Base-by-base conservation (phyloP, 2,113 vertebrate genomes). In the Phainopepla nitens region DNA sequence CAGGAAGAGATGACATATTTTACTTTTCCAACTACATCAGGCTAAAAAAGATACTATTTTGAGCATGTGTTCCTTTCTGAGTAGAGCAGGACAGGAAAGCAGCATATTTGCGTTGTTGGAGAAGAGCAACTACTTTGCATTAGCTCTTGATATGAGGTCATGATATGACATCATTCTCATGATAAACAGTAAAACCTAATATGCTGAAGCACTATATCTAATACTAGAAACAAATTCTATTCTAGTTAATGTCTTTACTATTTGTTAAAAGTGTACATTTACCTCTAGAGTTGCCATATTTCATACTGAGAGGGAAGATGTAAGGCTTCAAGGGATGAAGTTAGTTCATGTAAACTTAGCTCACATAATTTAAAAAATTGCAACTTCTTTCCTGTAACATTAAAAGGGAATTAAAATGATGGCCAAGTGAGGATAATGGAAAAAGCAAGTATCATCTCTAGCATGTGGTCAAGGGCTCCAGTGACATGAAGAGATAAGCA, bases 321-420 rank as follows among this genome's bases (percentile, higher is more conserved):
- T 28, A 73, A 80, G 28, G 22, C 24, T 82, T 82, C 51, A 82
- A 47, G 9, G 19, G 36, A 66, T 3, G 1, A 82, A 65, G 19
- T n/a, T 78, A 10, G 3, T 20, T 66, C 45, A 47, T 29, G 15
- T 29, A 65, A 64, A 53, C 15, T 42, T 51, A 42, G 47, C 23
- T 78, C 31, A 64, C 0, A 0, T 53, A 44, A 64, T 35, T 27
- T 2, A 0, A 53, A 78, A 35, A 87, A 53, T 16, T 29, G 21
- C 10, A 6, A 6, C 6, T n/a, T 39, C 62, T 66, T 10, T 1
- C 10, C n/a, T 17, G 13, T 18, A 35, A 33, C 9, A 35, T 39
- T 51, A 35, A 77, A 60, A 69, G 24, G 5, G 4, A 54, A 77
- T 64, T 24, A 69, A 49, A 31, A 33, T 27, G 11, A 69, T 31